Conservation (phyloP, 1,140 invertebrate genomes). For the Drosophila repleta region DNA sequence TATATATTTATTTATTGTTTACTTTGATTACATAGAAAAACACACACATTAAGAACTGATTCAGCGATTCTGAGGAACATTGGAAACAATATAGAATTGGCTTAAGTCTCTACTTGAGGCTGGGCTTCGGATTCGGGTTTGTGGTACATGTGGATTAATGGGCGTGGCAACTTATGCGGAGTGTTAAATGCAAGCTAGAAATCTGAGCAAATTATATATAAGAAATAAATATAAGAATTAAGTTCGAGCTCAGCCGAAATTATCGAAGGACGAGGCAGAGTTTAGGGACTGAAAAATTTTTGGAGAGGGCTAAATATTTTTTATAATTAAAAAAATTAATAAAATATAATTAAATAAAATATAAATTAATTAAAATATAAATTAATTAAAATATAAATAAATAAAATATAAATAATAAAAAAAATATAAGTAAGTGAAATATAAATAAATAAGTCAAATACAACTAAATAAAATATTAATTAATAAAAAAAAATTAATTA, state of each 20-base stretch:
- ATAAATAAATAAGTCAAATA: no score
- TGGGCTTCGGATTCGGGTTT: constrained; percentile 7
- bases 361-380: no score
- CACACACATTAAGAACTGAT: constrained; percentile 46
- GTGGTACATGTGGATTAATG: constrained; percentile 32
- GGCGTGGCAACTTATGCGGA: constrained; percentile 35
- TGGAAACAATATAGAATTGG: constrained; percentile 30
- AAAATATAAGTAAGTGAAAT: no score
- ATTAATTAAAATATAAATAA: no score
- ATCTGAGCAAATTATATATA: constrained; percentile 4
- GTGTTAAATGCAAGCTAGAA: constrained; percentile 71
- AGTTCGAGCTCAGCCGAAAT: constrained; percentile 20
- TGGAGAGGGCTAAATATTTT: no score
- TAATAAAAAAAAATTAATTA: no score
- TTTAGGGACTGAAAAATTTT: no score
- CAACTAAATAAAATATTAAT: no score
- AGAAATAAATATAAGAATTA: background rate
- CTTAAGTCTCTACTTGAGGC: constrained; percentile 46
- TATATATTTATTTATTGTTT: constrained; percentile 53
- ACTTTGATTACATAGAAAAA: constrained; percentile 28
- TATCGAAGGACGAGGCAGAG: constrained; percentile 13
- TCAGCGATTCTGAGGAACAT: constrained; percentile 74
- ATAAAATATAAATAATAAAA: no score
- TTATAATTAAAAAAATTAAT: no score
- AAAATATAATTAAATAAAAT: no score